Evolutionary conservation across 2,797 vertebrate genomes (phyloP).

Genomic region (Erethizon dorsatum): DNA sequence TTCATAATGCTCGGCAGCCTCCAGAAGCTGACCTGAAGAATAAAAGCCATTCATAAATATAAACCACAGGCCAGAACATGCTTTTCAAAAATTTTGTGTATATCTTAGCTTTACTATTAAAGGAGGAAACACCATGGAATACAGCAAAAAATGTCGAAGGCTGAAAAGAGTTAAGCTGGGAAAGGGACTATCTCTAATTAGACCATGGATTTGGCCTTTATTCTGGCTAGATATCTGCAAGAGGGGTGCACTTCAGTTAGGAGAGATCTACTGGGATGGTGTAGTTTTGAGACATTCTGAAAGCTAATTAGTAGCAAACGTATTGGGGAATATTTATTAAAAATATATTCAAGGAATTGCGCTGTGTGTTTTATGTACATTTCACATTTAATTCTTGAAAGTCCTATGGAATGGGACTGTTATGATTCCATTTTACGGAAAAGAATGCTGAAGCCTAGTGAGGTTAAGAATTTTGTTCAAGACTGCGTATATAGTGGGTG

Average conservation of each 20-base stretch:
- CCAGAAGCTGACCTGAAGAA: constrained; percentile 90
- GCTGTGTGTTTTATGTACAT: background rate
- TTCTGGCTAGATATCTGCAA: background rate
- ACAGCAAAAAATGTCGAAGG: background rate
- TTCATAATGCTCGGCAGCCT: constrained; percentile 92
- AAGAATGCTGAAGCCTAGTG: background rate
- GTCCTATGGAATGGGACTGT: background rate
- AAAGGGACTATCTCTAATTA: background rate
- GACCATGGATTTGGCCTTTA: background rate
- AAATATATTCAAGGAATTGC: background rate
- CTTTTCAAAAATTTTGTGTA: background rate
- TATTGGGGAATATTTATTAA: background rate
- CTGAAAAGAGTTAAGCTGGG: background rate
- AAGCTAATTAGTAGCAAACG: background rate
- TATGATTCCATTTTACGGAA: background rate
- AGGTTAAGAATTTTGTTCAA: background rate
- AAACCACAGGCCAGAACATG: constrained; percentile 61
- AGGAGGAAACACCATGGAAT: background rate
- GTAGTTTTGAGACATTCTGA: background rate
- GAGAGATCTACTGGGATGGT: background rate
- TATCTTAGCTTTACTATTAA: constrained; percentile 2
- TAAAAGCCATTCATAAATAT: constrained; percentile 76
- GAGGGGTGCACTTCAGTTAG: background rate
- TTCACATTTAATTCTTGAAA: background rate
- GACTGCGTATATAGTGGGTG: too few species aligned